phyloP scores from a whole-genome alignment of 1,140 invertebrate species.

The Centruroides vittatus region DNA sequence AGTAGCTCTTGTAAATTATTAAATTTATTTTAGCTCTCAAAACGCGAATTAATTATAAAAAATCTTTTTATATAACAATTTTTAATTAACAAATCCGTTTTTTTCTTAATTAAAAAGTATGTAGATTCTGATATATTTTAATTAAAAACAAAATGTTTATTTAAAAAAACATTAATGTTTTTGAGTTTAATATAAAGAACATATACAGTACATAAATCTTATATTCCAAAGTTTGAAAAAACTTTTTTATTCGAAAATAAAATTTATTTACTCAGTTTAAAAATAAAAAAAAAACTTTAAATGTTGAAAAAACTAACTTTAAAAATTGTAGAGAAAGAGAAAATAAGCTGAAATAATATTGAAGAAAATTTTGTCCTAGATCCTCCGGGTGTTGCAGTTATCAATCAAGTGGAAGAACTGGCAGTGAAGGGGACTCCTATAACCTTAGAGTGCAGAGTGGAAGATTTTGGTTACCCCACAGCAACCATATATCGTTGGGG shows the following conservation, averaged over 20 bases:
- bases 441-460: conserved; percentile 61
- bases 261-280: too few relatives aligned
- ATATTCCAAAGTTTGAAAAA: not conserved
- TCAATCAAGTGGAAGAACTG: conserved; percentile 10
- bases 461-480: conserved; percentile 60
- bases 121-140: not conserved
- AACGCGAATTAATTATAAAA: too few relatives aligned
- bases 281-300: not conserved
- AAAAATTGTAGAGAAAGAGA: not conserved
- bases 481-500: conserved; percentile 29
- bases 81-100: too few relatives aligned
- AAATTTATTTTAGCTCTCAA: not conserved
- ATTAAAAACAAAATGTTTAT: not conserved
- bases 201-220: too few relatives aligned
- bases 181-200: too few relatives aligned
- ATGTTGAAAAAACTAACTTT: not conserved
- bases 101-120: too few relatives aligned
- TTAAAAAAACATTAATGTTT: not conserved
- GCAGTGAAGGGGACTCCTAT: conserved; percentile 51
- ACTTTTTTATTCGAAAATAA: too few relatives aligned
- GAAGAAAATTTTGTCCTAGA: too few relatives aligned
- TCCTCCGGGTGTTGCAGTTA: conserved; percentile 36
- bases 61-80: too few relatives aligned
- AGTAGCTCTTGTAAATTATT: not conserved
- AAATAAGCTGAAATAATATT: not conserved